Evolutionary conservation across 2,113 vertebrate species (phyloP).

Genomic region (Panthera uncia): DNA sequence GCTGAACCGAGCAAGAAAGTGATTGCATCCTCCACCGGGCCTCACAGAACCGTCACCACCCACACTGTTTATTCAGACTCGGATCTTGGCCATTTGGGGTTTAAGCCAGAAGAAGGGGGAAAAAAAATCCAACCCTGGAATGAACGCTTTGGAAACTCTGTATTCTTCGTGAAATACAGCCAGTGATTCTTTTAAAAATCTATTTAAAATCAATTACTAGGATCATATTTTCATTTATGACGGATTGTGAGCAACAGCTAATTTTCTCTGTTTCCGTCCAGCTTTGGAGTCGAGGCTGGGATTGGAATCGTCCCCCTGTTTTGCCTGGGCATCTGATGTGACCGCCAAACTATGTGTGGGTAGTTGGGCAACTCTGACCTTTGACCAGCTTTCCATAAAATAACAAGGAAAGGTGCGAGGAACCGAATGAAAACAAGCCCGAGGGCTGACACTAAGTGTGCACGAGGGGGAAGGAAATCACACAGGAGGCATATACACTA

Average conservation of each 20-base stretch:
- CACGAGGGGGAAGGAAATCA: not conserved
- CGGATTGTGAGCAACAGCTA: slow-evolving; percentile 73
- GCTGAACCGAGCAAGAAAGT: slow-evolving; percentile 85
- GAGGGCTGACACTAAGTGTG: not conserved
- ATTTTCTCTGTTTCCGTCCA: slow-evolving; percentile 67
- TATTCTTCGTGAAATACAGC: slow-evolving; percentile 82
- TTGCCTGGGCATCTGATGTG: slow-evolving; percentile 42
- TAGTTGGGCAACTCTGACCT: slow-evolving; percentile 72
- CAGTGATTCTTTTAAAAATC: slow-evolving; percentile 79
- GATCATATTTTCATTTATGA: slow-evolving; percentile 75
- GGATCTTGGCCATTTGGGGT: slow-evolving; percentile 89
- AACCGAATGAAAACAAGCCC: not conserved
- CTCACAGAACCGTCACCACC: slow-evolving; percentile 90
- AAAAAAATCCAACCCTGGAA: slow-evolving; percentile 72
- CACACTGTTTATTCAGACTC: slow-evolving; percentile 93
- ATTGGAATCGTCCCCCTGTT: not conserved
- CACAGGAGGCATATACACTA: rapidly evolving
- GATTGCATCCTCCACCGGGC: slow-evolving; percentile 89
- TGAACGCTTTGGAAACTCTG: slow-evolving; percentile 85
- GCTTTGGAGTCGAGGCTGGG: not conserved
- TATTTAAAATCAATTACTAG: slow-evolving; percentile 79
- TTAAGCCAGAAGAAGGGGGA: slow-evolving; percentile 85
- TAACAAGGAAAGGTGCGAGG: slow-evolving; percentile 59
- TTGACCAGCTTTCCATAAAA: slow-evolving; percentile 41
- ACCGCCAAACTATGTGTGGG: slow-evolving; percentile 62